phyloP scores from a whole-genome alignment of 2,888 invertebrate genomes.

The Agrochola litura region DNA sequence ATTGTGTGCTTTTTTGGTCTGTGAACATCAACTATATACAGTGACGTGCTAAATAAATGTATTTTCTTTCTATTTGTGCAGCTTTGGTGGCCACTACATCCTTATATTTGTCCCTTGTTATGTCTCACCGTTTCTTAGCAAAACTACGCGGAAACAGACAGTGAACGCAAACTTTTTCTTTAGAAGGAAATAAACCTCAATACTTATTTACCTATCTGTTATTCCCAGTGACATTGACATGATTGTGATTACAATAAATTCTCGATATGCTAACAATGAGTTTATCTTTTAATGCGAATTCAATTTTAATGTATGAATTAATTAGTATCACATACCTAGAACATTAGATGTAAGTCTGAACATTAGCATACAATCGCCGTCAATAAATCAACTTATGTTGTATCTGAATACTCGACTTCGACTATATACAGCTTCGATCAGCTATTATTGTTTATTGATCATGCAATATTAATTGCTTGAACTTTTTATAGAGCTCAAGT shows the following conservation, averaged over 20 bases:
- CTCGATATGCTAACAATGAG: slow-evolving; percentile 34
- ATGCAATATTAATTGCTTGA: slow-evolving; percentile 14
- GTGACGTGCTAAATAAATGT: no score
- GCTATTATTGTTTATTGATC: slow-evolving; percentile 20
- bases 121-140: neutral
- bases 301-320: slow-evolving; percentile 52
- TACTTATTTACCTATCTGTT: slow-evolving; percentile 1
- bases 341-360: slow-evolving; percentile 28
- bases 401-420: slow-evolving; percentile 15
- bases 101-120: neutral
- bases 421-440: slow-evolving; percentile 9
- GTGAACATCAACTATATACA: no score
- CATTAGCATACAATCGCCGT: slow-evolving; percentile 64
- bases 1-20: no score
- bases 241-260: slow-evolving; percentile 42
- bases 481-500: slow-evolving; percentile 16
- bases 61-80: no score
- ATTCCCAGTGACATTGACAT: slow-evolving; percentile 43
- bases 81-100: neutral
- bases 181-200: slow-evolving; percentile 22
- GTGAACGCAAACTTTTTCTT: neutral
- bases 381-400: slow-evolving; percentile 45
- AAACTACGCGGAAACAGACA: neutral
- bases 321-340: slow-evolving; percentile 43
- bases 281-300: slow-evolving; percentile 47